These are phyloP conservation scores for Chymomyza fuscimana DNA, from an alignment of 2,888 invertebrate genomes.

Conservation along the genomic window DNA sequence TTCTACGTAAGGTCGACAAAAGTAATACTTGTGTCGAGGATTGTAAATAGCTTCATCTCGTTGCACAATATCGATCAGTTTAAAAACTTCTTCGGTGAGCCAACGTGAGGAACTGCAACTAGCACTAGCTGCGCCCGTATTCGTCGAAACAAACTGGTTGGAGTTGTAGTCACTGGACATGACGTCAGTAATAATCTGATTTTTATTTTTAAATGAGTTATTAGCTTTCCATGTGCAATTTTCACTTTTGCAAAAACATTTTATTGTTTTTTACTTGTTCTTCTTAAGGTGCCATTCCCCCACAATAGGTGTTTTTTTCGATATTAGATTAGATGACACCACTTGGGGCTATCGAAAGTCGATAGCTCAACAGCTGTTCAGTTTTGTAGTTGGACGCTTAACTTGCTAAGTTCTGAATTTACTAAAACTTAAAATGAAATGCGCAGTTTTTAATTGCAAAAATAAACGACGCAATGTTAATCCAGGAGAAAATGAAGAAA, in stretches of 20 bases:
- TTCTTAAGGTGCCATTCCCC: not conserved
- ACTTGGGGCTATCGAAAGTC: not conserved
- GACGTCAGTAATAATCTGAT: not conserved
- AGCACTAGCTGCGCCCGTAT: conserved; percentile 35
- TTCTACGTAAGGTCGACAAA: conserved; percentile 78
- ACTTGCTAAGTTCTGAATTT: not conserved
- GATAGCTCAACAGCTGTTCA: not conserved
- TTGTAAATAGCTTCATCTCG: conserved; percentile 78
- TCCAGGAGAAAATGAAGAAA: not conserved
- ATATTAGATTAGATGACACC: not conserved
- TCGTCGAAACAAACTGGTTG: conserved; percentile 51
- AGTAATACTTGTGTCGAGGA: conserved; percentile 78
- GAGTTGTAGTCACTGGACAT: conserved; percentile 57
- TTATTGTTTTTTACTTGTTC: conserved; percentile 39
- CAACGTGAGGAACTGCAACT: conserved; percentile 69
- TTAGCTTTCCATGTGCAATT: conserved; percentile 15
- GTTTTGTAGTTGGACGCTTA: not conserved
- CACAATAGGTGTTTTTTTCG: not conserved
- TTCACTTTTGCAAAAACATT: conserved; percentile 48
- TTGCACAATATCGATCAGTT: conserved; percentile 77
- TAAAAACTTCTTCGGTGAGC: conserved; percentile 77
- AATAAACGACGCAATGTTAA: not conserved
- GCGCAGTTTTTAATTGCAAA: not conserved
- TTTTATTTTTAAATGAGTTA: not conserved
- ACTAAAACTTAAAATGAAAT: not conserved